Conservation (phyloP, 1,140 invertebrate species). For the Drosophila persimilis region DNA sequence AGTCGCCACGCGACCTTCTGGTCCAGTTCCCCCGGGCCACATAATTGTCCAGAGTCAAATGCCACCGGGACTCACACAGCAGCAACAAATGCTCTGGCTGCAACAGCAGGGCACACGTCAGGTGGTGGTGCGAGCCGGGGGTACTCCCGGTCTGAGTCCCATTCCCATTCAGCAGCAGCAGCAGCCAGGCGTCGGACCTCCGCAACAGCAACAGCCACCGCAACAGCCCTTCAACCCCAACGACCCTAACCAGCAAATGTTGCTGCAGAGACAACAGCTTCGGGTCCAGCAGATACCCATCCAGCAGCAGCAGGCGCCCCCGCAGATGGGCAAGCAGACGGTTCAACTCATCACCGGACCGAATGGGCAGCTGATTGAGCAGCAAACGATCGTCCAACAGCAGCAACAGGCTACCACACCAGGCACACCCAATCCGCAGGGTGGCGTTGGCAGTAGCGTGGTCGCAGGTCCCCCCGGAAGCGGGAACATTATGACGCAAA, state of each 20-base stretch:
- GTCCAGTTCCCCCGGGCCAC: constrained; percentile 83
- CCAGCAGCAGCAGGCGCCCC: constrained; percentile 82
- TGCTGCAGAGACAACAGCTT: constrained; percentile 82
- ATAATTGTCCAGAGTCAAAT: constrained; percentile 85
- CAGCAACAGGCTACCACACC: constrained; percentile 78
- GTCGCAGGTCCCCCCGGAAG: constrained; percentile 25
- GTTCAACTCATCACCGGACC: constrained; percentile 83
- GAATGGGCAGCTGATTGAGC: constrained; percentile 78
- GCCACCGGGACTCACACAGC: constrained; percentile 86
- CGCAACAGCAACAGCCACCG: constrained; percentile 54
- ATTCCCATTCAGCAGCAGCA: constrained; percentile 63
- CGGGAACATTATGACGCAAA: constrained; percentile 74
- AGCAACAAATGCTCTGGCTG: constrained; percentile 88
- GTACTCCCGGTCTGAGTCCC: constrained; percentile 83
- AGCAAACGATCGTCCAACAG: constrained; percentile 84
- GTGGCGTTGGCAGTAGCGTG: constrained; percentile 24
- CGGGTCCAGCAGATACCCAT: constrained; percentile 85
- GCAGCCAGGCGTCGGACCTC: constrained; percentile 42
- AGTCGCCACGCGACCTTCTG: constrained; percentile 84
- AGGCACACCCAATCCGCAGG: constrained; percentile 59
- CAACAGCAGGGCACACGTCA: constrained; percentile 87
- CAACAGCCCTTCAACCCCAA: constrained; percentile 60
- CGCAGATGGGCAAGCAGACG: constrained; percentile 84
- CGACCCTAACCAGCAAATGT: constrained; percentile 78
- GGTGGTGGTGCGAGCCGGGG: constrained; percentile 83